phyloP scores from a whole-genome alignment of 2,797 vertebrate species.

The Microchirus variegatus region DNA sequence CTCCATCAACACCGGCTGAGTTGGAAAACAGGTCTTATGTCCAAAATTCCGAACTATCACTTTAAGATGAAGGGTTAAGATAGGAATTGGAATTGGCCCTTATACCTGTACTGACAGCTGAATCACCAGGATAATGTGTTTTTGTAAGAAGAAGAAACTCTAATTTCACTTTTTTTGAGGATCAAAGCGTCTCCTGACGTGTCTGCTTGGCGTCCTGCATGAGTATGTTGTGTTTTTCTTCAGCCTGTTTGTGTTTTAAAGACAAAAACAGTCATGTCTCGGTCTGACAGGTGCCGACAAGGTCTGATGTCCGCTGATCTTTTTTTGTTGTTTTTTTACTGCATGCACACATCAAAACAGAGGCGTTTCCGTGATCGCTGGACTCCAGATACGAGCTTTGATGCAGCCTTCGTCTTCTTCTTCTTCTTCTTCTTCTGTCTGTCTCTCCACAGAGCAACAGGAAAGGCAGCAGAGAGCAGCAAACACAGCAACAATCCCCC shows the following conservation, averaged over 20 bases:
- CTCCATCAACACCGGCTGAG: no score
- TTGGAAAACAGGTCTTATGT: no score
- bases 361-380: constrained; percentile 61
- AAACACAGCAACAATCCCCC: constrained; percentile 77
- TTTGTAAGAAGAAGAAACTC: not conserved
- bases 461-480: constrained; percentile 72
- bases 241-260: constrained; percentile 48
- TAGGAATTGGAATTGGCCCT: no score
- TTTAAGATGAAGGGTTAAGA: no score
- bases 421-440: no score
- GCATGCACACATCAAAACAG: constrained; percentile 78
- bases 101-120: constrained; percentile 10
- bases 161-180: constrained; percentile 9
- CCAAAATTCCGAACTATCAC: no score
- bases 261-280: constrained; percentile 51
- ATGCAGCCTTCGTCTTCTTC: constrained; percentile 73
- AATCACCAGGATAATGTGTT: constrained; percentile 10
- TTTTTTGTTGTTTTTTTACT: no score
- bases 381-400: constrained; percentile 73
- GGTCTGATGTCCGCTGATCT: constrained; percentile 71
- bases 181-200: constrained; percentile 45
- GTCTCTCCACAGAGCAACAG: constrained; percentile 73
- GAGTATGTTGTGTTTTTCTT: constrained; percentile 44
- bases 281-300: constrained; percentile 56
- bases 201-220: constrained; percentile 35